These are phyloP conservation scores for Drosophila formosana DNA, from an alignment of 2,888 invertebrate species.

Conservation along the genomic window DNA sequence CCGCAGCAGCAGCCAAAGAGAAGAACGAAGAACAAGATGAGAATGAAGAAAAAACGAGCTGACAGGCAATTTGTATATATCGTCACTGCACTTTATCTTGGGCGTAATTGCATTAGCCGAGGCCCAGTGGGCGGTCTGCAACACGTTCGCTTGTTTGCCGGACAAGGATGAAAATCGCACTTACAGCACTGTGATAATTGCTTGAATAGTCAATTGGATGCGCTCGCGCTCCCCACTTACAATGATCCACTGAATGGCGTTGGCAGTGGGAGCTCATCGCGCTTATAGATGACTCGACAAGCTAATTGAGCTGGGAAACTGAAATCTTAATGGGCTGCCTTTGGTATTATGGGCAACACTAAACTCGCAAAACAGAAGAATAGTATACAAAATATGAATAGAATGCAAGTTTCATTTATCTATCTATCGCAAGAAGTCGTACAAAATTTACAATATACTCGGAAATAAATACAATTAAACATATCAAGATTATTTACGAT, in stretches of 20 bases:
- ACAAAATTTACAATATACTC: too few species aligned
- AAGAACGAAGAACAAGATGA: neutral
- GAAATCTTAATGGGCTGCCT: too few species aligned
- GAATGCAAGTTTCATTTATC: too few species aligned
- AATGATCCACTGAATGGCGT: neutral
- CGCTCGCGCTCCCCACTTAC: neutral
- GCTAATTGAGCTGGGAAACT: neutral
- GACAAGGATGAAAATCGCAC: conserved; percentile 18
- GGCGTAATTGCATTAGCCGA: conserved; percentile 13
- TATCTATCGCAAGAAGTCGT: too few species aligned
- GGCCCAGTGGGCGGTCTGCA: neutral
- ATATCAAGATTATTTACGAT: too few species aligned
- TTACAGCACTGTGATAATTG: conserved; percentile 8
- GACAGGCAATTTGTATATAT: conserved; percentile 39
- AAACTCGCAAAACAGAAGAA: too few species aligned
- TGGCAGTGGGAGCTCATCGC: neutral
- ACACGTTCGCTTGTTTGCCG: conserved; percentile 4
- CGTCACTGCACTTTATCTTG: conserved; percentile 17
- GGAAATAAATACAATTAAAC: too few species aligned
- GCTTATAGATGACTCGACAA: neutral
- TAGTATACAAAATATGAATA: neutral
- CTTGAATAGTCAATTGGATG: neutral
- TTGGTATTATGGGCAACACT: too few species aligned
- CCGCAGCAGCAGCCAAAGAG: neutral
- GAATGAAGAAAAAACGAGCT: neutral